phyloP scores from a whole-genome alignment of 2,888 invertebrate species.

The Troides helena region DNA sequence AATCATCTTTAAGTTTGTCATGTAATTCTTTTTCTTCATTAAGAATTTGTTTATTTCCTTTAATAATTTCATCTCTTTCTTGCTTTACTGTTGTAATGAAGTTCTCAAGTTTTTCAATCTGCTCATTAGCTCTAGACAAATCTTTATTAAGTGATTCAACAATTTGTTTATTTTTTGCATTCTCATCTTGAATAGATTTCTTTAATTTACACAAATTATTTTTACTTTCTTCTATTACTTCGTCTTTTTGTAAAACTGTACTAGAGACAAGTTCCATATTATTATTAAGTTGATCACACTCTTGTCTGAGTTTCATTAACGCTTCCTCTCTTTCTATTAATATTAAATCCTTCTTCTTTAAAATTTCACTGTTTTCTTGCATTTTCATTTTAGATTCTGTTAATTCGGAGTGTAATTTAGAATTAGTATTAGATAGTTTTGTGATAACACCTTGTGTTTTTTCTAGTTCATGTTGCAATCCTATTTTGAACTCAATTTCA shows the following conservation, averaged over 20 bases:
- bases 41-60: constrained; percentile 3
- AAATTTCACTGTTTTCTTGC: constrained; percentile 44
- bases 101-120: constrained; percentile 1
- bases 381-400: constrained; percentile 38
- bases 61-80: constrained; percentile 9
- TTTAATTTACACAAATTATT: constrained; percentile 10
- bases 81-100: neutral
- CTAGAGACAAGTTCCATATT: constrained; percentile 8
- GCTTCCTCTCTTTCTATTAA: constrained; percentile 34
- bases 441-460: constrained; percentile 28
- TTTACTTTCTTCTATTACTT: constrained; percentile 18
- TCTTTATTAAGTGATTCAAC: neutral
- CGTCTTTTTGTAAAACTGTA: neutral
- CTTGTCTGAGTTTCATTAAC: neutral
- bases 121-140: constrained; percentile 1
- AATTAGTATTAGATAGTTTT: constrained; percentile 40
- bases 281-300: constrained; percentile 7
- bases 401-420: constrained; percentile 38
- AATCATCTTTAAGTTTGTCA: constrained; percentile 35
- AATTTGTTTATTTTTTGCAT: constrained; percentile 6
- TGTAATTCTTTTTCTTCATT: constrained; percentile 37
- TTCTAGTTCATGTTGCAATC: constrained; percentile 47
- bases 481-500: constrained; percentile 55
- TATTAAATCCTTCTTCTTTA: constrained; percentile 40
- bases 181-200: constrained; percentile 10